Evolutionary conservation across 2,888 invertebrate genomes (phyloP), one percentile per base, ranked within the genome.

Genomic region (Ochropleura plecta): DNA sequence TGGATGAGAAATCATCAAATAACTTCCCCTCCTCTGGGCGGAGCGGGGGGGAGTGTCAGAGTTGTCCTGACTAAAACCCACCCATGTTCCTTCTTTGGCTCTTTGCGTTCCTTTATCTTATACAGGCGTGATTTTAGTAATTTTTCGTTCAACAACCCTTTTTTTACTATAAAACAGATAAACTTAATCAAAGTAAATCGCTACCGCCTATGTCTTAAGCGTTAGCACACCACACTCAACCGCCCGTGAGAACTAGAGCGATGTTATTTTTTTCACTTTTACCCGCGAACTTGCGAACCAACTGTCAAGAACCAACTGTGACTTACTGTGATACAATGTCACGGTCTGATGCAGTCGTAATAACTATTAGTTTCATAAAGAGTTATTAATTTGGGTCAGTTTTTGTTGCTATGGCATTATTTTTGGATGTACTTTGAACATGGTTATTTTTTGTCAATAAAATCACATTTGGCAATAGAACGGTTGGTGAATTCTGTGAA

Each of bases 231-330:
- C 82, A 49, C 73, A 82, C 79, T 80, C 74, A 81, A 64, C 73
- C 75, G 83, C 85, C 84, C 93, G 92, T 94, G 96, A 84, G 95
- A 96, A 96, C 91, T 95, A 90, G 95, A 94, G 92, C 95, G 92
- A 79, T 91, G 88, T 90, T 91, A 88, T 90, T 92, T 93, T n/a
- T 93, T 94, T 93, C 92, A 95, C 95, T 94, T 93, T 95, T 93
- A 93, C 89, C 88, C 77, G 84, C 82, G 81, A 84, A 84, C 80
- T 82, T 81, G 88, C 85, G 80, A 88, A 88, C 82, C 83, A 81
- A 89, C 88, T 83, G 84, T 74, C 81, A 79, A 79, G 77, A 75
- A 82, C 76, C 81, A 81, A 79, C 80, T 73, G 81, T 77, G 81
- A 84, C 68, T 84, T 82, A 84, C 81, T 66, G 49, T 75, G 65